Base-by-base conservation (phyloP, 2,113 vertebrate genomes). In the Lipophrys pholis region DNA sequence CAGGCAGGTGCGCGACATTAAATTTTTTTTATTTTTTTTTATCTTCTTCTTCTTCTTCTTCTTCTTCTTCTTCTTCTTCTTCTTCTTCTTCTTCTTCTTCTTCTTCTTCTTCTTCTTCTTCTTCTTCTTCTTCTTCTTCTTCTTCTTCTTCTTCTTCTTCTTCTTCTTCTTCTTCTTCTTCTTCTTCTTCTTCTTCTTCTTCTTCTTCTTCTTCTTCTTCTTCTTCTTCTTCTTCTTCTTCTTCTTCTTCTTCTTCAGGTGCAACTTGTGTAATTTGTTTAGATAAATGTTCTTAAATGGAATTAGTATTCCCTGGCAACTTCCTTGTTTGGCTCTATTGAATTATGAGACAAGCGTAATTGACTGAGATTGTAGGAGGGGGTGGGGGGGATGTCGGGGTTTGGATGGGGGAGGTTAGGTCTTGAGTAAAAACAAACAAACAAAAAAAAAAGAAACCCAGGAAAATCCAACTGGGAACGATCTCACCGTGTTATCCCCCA, bases 201-300 rank as follows among this genome's bases (percentile, higher is more conserved):
- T 11, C 45, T 12, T 53, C 62, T 14, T 45, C 77, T 48, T 58
- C 65, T 51, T 76, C 43, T 70, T 73, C 71, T 54, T 64, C 82
- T 41, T 73, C 1, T 45, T 55, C 74, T 5, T 62, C 75, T 73
- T 69, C 59, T 88, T 62, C 21, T 82, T 85, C 73, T 66, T 81
- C 87, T 48, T 78, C 54, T 38, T 48, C 80, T 45, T 63, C 83
- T n/a, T n/a, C n/a, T n/a, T n/a, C n/a, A n/a, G n/a, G n/a, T n/a
- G n/a, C n/a, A n/a, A n/a, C n/a, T 87, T 76, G 87, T 86, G 78
- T 83, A 81, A 93, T 91, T 92, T 90, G 87, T 90, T 90, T 89
- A 75, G 83, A 92, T 91, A 86, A 92, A 93, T 92, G 90, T 86
- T 68, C 60, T 30, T 39, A 80, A 93, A 92, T 91, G 7, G 85